phyloP scores from a whole-genome alignment of 2,888 invertebrate genomes.

The Drosophila tripunctata region DNA sequence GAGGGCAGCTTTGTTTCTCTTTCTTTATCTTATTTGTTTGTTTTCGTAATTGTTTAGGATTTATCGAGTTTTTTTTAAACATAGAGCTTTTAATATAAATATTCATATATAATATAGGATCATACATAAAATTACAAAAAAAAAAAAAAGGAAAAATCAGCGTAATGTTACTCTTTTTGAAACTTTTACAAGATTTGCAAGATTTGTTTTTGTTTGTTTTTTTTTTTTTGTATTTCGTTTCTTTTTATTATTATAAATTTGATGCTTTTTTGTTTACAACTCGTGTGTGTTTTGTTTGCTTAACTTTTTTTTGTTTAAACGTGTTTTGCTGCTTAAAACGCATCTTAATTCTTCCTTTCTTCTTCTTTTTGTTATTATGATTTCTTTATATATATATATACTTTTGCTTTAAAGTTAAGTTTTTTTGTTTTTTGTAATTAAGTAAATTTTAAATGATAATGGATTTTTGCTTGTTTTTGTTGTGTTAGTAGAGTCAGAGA shows the following conservation, averaged over 20 bases:
- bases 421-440: slow-evolving; percentile 56
- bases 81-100: slow-evolving; percentile 64
- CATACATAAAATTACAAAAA: slow-evolving; percentile 62
- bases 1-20: slow-evolving; percentile 47
- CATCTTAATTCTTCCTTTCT: slow-evolving; percentile 60
- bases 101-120: slow-evolving; percentile 71
- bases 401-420: slow-evolving; percentile 70
- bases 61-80: slow-evolving; percentile 46
- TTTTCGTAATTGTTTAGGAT: slow-evolving; percentile 29
- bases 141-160: slow-evolving; percentile 61
- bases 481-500: slow-evolving; percentile 65
- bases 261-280: slow-evolving; percentile 67
- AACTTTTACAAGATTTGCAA: slow-evolving; percentile 56
- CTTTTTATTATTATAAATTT: slow-evolving; percentile 54
- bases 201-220: slow-evolving; percentile 26
- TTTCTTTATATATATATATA: slow-evolving; percentile 62
- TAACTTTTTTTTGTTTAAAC: slow-evolving; percentile 42
- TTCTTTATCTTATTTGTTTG: slow-evolving; percentile 17
- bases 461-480: slow-evolving; percentile 57
- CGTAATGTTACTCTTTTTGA: slow-evolving; percentile 32
- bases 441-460: slow-evolving; percentile 76
- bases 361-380: slow-evolving; percentile 31
- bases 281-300: slow-evolving; percentile 29
- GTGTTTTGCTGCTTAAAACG: slow-evolving; percentile 55
- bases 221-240: slow-evolving; percentile 41